Evolutionary conservation across 37 sponge, comb jelly and placozoan species (phyloP).

Genomic region (Mnemiopsis leidyi): DNA sequence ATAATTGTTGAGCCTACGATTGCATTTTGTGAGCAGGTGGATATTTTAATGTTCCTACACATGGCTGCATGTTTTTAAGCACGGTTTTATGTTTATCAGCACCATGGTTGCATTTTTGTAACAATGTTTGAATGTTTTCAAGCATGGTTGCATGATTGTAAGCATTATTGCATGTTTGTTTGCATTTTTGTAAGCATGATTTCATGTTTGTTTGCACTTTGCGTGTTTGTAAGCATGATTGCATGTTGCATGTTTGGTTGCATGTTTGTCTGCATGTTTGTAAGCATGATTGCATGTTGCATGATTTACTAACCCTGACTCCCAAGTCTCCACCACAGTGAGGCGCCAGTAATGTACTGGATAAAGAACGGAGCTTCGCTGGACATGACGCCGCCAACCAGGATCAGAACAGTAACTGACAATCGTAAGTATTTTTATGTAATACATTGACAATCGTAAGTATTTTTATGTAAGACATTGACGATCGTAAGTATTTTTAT

Average conservation of each 20-base stretch:
- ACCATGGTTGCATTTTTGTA: too few relatives aligned
- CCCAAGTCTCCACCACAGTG: conserved; percentile 55
- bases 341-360: conserved; percentile 20
- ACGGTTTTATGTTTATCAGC: too few relatives aligned
- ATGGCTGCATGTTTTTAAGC: too few relatives aligned
- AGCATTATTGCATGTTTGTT: too few relatives aligned
- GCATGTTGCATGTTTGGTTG: conserved; percentile 8
- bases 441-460: too few relatives aligned
- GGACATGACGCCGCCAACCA: not conserved
- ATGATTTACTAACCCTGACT: conserved; percentile 31
- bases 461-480: not conserved
- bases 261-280: conserved; percentile 12
- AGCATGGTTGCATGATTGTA: too few relatives aligned
- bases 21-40: too few relatives aligned
- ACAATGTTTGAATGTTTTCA: too few relatives aligned
- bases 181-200: too few relatives aligned
- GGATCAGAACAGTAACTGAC: not conserved
- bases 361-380: conserved; percentile 2
- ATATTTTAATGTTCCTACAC: too few relatives aligned
- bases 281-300: conserved; percentile 42
- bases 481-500: not conserved
- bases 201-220: not conserved
- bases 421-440: too few relatives aligned
- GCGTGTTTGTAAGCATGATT: not conserved
- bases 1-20: too few relatives aligned